These are phyloP conservation scores for Scolopax mira DNA, from an alignment of 2,113 vertebrate species.

Conservation along the genomic window DNA sequence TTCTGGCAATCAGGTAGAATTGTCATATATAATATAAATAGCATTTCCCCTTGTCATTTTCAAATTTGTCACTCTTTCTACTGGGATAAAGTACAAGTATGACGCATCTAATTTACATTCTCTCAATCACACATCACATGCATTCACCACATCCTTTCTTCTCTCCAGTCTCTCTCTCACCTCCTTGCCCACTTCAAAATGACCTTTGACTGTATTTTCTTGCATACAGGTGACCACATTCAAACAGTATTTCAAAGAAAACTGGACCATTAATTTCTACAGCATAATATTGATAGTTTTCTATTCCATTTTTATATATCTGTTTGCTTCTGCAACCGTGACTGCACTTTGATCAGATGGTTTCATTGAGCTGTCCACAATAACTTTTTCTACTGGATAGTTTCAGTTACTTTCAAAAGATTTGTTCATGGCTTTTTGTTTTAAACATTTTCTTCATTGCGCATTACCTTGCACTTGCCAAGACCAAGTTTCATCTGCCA, in stretches of 20 bases:
- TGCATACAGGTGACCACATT: background rate
- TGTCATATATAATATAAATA: fast-evolving
- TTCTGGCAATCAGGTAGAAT: background rate
- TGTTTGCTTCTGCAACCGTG: constrained; percentile 2
- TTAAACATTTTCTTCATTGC: background rate
- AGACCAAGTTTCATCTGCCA: constrained; percentile 1
- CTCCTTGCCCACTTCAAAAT: background rate
- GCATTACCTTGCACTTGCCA: background rate
- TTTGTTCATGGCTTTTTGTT: background rate
- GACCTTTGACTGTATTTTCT: background rate
- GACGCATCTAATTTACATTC: constrained; percentile 27
- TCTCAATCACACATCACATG: background rate
- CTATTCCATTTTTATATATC: constrained; percentile 13
- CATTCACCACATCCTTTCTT: background rate
- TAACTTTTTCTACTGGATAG: background rate
- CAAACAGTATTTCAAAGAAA: constrained; percentile 19
- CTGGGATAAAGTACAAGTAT: background rate
- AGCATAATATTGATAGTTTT: background rate
- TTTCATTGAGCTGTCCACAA: constrained; percentile 72
- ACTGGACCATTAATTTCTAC: background rate
- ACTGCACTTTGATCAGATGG: constrained; percentile 1
- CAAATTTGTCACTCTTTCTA: background rate
- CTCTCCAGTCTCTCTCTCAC: background rate
- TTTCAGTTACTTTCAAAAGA: background rate
- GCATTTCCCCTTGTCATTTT: background rate